Evolutionary conservation across 1,140 invertebrate species (phyloP), one percentile per base, ranked within the genome.

Genomic region (Bombus vancouverensis): DNA sequence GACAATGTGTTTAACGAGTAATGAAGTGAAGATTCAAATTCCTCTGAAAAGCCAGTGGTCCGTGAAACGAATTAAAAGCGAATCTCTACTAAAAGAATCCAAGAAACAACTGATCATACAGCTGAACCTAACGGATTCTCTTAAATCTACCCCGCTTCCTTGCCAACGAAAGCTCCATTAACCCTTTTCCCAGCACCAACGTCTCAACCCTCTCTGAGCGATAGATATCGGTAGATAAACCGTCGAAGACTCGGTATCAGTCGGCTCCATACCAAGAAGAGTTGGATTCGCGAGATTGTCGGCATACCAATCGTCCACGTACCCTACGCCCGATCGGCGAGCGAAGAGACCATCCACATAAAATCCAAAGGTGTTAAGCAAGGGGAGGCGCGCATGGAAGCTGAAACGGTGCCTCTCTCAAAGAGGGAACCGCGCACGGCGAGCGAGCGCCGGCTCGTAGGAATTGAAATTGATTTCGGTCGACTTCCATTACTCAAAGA

Each of bases 381-480:
- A 77, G 72, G 73, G 76, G 73, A 68, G 74, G 84, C 71, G 83
- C 75, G 88, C 83, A 34, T 81, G 85, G 81, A 81, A 77, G 84
- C 79, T 81, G 42, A 53, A 75, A 81, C 44, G 71, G 32, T 18
- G 77, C 18, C 44, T 22, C 57, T 68, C 76, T 87, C 84, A 89
- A 87, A 89, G 88, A 37, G 72, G 76, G 66, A 74, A 83, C 85
- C 88, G 85, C 80, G 84, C 39, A 28, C 12, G 57, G 83, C 42
- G 13, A 22, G 42, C 68, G 74, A 53, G 37, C 83, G 80, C 87
- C 81, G 88, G 73, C 87, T 86, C 88, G 88, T 86, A 89, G 91
- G 90, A 92, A 92, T 93, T 92, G 91, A 93, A 93, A 93, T 93
- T 93, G 92, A 93, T 93, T 93, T 93, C 92, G 91, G 91, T 89